Conservation (phyloP, 2,113 vertebrate species). For the Motacilla alba region DNA sequence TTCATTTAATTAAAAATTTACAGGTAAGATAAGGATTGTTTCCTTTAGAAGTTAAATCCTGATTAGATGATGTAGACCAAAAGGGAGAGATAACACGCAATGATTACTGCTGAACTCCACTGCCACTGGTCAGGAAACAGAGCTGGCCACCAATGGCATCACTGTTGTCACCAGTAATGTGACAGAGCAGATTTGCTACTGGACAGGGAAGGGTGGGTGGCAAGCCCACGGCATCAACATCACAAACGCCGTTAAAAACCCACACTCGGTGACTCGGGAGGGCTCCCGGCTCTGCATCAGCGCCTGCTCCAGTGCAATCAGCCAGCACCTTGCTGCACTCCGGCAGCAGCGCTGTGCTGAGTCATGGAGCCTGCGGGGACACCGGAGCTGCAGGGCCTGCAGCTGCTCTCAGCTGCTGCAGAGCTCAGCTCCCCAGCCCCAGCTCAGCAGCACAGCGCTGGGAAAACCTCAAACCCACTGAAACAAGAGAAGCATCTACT, state of each 20-base stretch:
- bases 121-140: not conserved
- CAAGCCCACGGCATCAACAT: not conserved
- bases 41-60: not conserved
- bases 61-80: not conserved
- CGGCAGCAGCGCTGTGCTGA: conserved; percentile 53
- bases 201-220: not conserved
- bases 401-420: conserved; percentile 29
- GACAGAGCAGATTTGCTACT: not conserved
- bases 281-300: not conserved
- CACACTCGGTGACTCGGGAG: not conserved
- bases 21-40: not conserved
- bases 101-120: not conserved
- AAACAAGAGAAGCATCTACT: not conserved
- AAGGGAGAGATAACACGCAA: not conserved
- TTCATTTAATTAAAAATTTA: not conserved
- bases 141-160: conserved; percentile 26
- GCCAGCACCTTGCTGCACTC: not conserved
- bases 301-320: conserved; percentile 4
- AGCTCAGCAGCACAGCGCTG: not conserved
- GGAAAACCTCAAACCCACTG: not conserved
- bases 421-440: not conserved
- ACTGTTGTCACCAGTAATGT: conserved; percentile 15
- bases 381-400: not conserved
- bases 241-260: not conserved
- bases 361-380: conserved; percentile 52